Base-by-base conservation (phyloP, 2,797 vertebrate genomes). In the Euphonia xanthogaster region DNA sequence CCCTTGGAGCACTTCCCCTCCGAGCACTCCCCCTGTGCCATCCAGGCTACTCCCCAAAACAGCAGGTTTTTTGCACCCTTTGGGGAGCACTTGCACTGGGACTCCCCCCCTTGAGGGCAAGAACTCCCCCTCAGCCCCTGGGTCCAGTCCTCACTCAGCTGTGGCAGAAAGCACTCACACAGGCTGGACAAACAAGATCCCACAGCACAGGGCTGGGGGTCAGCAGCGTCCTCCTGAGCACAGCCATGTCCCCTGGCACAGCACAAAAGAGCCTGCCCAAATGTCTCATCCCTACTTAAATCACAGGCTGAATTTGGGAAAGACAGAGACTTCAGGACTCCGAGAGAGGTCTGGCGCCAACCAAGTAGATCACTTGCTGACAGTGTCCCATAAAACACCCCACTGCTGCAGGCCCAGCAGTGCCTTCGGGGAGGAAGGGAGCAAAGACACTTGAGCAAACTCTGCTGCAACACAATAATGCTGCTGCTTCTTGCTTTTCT, bases 81-180 rank as follows among this genome's bases (percentile, higher is more conserved):
- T 48, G 63, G 35, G 37, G 39, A 72, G 24, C 1, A 8, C 7
- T 39, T 9, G 5, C 3, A 1, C 50, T 50, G 60, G 44, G 51
- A n/a, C n/a, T n/a, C n/a, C n/a, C n/a, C n/a, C n/a, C n/a, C n/a
- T n/a, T n/a, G n/a, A n/a, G n/a, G 1, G 35, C 30, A 60, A 66
- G n/a, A 39, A 42, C 18, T 1, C 15, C 7, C 12, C 12, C 1
- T 39, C 2, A 7, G 2, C 23, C 20, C 1, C 2, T 0, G 0
- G 28, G 24, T 17, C 9, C 51, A 33, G 50, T 39, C 14, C 23
- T 40, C 16, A 2, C 22, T 12, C 3, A 4, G 30, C n/a, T 1
- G 1, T 7, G 58, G 63, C 58, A 60, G 51, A 53, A 54, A 23
- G 58, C 33, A n/a, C 58, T 53, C 8, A 3, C 15, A 3, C 4